Percentiles rank a stretch among this genome's conserved stretches.
Evolutionary conservation across 2,113 vertebrate species (phyloP).

Genomic region (Cromileptes altivelis): DNA sequence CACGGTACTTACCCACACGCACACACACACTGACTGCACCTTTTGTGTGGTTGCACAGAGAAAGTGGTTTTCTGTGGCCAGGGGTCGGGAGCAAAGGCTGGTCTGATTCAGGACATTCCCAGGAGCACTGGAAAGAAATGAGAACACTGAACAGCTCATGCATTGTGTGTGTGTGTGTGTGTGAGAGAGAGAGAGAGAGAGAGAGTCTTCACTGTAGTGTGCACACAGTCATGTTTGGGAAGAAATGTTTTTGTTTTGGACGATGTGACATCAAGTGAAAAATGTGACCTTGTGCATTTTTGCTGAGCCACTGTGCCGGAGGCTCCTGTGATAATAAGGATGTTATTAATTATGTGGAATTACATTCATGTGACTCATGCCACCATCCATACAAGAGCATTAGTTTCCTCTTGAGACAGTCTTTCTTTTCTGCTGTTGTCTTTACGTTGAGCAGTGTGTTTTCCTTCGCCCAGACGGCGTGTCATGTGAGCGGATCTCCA

Average conservation of each 20-base stretch:
- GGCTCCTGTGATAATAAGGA: constrained; percentile 44
- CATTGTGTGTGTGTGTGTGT: constrained; percentile 47
- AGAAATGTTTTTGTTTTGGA: not conserved
- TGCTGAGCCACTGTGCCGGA: constrained; percentile 6
- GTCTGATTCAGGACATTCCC: constrained; percentile 75
- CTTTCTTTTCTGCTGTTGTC: constrained; percentile 47
- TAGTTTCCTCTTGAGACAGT: constrained; percentile 43
- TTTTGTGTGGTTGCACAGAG: constrained; percentile 76
- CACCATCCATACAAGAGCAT: constrained; percentile 21
- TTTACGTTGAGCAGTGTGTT: constrained; percentile 15
- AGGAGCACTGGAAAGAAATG: constrained; percentile 68
- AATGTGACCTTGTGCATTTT: constrained; percentile 25
- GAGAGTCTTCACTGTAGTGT: constrained; percentile 5
- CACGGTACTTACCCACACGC: constrained; percentile 53
- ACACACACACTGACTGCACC: constrained; percentile 70
- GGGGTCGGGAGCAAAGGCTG: constrained; percentile 62
- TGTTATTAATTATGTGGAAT: constrained; percentile 55
- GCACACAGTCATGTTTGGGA: constrained; percentile 1
- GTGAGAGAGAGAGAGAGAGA: too few species aligned
- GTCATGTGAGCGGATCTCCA: constrained; percentile 45
- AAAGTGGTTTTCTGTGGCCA: constrained; percentile 68
- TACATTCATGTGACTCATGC: constrained; percentile 50
- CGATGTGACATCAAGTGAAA: not conserved
- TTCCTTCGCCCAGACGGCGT: constrained; percentile 26
- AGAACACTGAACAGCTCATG: constrained; percentile 65